These are phyloP conservation scores for Catonia carolina DNA, from an alignment of 2,888 invertebrate species.

Conservation along the genomic window DNA sequence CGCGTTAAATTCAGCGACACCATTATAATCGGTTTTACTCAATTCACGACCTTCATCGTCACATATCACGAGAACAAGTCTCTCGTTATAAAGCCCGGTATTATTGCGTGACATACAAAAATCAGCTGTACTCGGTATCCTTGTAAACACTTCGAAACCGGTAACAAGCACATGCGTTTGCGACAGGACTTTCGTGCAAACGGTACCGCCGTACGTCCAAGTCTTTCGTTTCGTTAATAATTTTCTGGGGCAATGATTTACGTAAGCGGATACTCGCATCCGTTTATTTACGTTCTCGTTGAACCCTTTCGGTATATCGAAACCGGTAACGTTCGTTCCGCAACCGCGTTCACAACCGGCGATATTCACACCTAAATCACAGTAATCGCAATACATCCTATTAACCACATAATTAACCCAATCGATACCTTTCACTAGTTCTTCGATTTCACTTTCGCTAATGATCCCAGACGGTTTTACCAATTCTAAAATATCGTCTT, in stretches of 20 bases:
- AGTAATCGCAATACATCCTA: too few relatives aligned
- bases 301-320: conserved; percentile 35
- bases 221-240: conserved; percentile 22
- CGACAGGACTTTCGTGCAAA: conserved; percentile 41
- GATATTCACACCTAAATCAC: too few relatives aligned
- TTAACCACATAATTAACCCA: too few relatives aligned
- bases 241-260: conserved; percentile 41
- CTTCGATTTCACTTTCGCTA: conserved; percentile 39
- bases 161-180: conserved; percentile 44
- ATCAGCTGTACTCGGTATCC: conserved; percentile 33
- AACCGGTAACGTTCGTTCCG: too few relatives aligned
- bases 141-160: conserved; percentile 41
- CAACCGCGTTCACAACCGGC: too few relatives aligned
- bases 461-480: conserved; percentile 43
- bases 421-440: too few relatives aligned
- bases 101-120: conserved; percentile 15
- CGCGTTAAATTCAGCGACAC: conserved; percentile 46
- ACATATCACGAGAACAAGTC: conserved; percentile 43
- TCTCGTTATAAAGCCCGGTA: conserved; percentile 42
- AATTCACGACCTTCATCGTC: conserved; percentile 44
- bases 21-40: conserved; percentile 43
- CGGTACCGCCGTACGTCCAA: conserved; percentile 28
- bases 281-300: conserved; percentile 36
- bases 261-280: conserved; percentile 42
- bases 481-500: conserved; percentile 42